Evolutionary conservation across 2,888 invertebrate species (phyloP), one percentile per base, ranked within the genome.

Genomic region (Phaonia tiefii): DNA sequence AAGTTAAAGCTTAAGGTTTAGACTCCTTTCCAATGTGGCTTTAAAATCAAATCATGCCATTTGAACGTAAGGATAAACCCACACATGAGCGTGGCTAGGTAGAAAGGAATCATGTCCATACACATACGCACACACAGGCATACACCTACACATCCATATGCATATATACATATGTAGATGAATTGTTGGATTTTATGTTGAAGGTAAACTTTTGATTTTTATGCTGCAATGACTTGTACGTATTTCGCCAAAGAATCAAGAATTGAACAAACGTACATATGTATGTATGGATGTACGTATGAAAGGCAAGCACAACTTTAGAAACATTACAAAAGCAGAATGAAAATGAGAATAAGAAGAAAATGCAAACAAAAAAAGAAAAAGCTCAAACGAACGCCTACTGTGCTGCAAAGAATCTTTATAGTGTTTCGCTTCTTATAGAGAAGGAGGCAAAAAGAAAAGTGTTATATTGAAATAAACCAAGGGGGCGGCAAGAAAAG

Each of bases 121-220:
- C 54, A 76, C 31, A 37, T 37, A 37, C 37, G 37, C 5, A 37
- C 37, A 37, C 5, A 7, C 37, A 4, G 37, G 37, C 5, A 37
- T 37, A 10, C 5, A n/a, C n/a, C n/a, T n/a, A n/a, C n/a, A n/a
- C n/a, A n/a, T n/a, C n/a, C n/a, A n/a, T 31, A 31, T 31, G 31
- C 31, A 31, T 8, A 31, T 49, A 44, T 63, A 10, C 25, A 25
- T 44, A 7, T 13, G 26, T 8, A 31, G 8, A 31, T 31, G 31
- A 31, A 31, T 31, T 31, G 31, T 31, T 65, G 44, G 1, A n/a
- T 22, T 44, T 65, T 26, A 46, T 65, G 67, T 75, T 75, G 63
- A 81, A 78, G 72, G 42, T 78, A 72, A 75, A 81, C 72, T 81
- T 81, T 75, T 81, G 75, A 78, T 78, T 78, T 49, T 75, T 73